phyloP scores from a whole-genome alignment of 1,140 invertebrate genomes.

The Fopius arisanus region DNA sequence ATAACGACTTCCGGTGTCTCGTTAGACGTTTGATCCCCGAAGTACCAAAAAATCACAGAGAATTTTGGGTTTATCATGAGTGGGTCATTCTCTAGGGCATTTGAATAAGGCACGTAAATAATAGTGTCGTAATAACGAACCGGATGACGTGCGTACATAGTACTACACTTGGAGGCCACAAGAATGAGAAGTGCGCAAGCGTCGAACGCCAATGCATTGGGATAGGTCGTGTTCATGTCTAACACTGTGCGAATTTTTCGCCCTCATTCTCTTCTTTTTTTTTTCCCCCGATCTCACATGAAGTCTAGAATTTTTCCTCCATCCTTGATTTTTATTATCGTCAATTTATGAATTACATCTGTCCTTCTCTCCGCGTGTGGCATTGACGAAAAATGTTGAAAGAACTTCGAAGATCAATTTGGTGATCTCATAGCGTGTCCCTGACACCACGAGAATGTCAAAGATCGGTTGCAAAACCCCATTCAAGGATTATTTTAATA shows the following conservation, averaged over 20 bases:
- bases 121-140: slow-evolving; percentile 24
- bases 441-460: slow-evolving; percentile 15
- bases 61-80: too few relatives aligned
- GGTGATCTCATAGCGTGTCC: slow-evolving; percentile 5
- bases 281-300: not conserved
- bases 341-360: not conserved
- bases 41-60: too few relatives aligned
- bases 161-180: slow-evolving; percentile 6
- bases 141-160: slow-evolving; percentile 22
- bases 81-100: not conserved
- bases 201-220: not conserved
- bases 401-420: slow-evolving; percentile 6
- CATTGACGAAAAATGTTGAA: slow-evolving; percentile 1
- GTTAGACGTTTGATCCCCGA: too few relatives aligned
- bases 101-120: slow-evolving; percentile 15
- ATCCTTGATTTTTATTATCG: not conserved
- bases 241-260: not conserved
- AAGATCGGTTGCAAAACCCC: slow-evolving; percentile 10
- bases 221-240: slow-evolving; percentile 7
- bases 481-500: slow-evolving; percentile 17
- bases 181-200: not conserved
- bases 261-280: not conserved
- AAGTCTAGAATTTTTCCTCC: not conserved
- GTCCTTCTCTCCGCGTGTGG: not conserved
- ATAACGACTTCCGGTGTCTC: too few relatives aligned